Evolutionary conservation across 2,888 invertebrate genomes (phyloP).

Genomic region (Idaea biselata): DNA sequence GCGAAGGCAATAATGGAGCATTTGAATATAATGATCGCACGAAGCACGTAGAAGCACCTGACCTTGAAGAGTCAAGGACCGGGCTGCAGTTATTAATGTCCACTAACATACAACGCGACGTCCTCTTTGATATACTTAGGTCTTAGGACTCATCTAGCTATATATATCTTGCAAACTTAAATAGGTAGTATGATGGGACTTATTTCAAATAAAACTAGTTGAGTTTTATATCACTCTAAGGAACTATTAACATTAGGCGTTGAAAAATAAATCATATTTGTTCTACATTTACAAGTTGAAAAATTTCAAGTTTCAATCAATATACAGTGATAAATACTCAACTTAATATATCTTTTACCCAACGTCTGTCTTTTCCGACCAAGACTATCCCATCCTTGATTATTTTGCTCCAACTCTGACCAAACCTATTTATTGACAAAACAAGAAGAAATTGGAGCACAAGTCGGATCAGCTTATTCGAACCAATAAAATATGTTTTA

Average conservation of each 20-base stretch:
- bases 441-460: too few species aligned
- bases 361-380: too few species aligned
- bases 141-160: neutral
- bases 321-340: too few species aligned
- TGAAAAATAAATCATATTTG: too few species aligned
- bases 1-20: conserved; percentile 37
- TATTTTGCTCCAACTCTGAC: too few species aligned
- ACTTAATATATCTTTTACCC: too few species aligned
- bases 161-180: conserved; percentile 12
- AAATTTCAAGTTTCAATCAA: too few species aligned
- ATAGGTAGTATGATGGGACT: conserved; percentile 11
- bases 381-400: too few species aligned
- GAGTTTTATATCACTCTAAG: neutral
- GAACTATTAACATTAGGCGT: neutral
- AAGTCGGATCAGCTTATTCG: neutral
- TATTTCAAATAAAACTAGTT: neutral
- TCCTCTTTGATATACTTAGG: conserved; percentile 15
- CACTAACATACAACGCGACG: conserved; percentile 10
- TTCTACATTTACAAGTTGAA: too few species aligned
- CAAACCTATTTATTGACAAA: too few species aligned
- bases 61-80: conserved; percentile 51
- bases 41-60: conserved; percentile 23
- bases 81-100: conserved; percentile 22
- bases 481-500: neutral
- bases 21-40: conserved; percentile 57